phyloP scores from a whole-genome alignment of 2,888 invertebrate species.

The Panopea generosa region DNA sequence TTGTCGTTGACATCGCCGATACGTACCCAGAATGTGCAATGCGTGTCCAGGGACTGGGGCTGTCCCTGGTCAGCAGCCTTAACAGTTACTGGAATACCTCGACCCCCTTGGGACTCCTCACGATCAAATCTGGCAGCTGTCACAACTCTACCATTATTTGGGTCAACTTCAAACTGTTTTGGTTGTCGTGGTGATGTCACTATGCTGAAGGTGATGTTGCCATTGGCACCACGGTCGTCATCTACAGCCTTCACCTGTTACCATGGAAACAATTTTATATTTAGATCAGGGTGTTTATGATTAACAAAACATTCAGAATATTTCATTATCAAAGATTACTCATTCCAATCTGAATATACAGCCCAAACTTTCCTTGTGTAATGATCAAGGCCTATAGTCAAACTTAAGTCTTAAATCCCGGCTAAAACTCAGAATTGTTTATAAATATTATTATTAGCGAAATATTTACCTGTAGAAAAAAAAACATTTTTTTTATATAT shows the following conservation, averaged over 20 bases:
- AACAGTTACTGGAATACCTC: conserved; percentile 88
- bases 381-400: too few relatives aligned
- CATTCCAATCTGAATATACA: too few relatives aligned
- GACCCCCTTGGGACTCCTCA: conserved; percentile 86
- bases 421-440: too few relatives aligned
- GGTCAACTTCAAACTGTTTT: conserved; percentile 98
- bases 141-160: conserved; percentile 96
- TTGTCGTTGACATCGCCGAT: conserved; percentile 82
- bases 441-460: too few relatives aligned
- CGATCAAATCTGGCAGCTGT: conserved; percentile 91
- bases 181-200: conserved; percentile 89
- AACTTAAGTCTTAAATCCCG: too few relatives aligned
- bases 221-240: conserved; percentile 94
- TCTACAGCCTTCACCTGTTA: conserved; percentile 94
- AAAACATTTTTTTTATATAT: too few relatives aligned
- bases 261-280: neutral
- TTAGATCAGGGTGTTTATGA: too few relatives aligned
- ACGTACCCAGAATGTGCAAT: conserved; percentile 93
- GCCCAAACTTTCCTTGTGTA: too few relatives aligned
- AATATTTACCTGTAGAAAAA: too few relatives aligned
- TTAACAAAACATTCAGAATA: too few relatives aligned
- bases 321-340: too few relatives aligned
- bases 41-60: conserved; percentile 95
- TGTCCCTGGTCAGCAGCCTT: conserved; percentile 99
- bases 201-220: conserved; percentile 96